phyloP scores from a whole-genome alignment of 2,888 invertebrate species.

The Xylota segnis region DNA sequence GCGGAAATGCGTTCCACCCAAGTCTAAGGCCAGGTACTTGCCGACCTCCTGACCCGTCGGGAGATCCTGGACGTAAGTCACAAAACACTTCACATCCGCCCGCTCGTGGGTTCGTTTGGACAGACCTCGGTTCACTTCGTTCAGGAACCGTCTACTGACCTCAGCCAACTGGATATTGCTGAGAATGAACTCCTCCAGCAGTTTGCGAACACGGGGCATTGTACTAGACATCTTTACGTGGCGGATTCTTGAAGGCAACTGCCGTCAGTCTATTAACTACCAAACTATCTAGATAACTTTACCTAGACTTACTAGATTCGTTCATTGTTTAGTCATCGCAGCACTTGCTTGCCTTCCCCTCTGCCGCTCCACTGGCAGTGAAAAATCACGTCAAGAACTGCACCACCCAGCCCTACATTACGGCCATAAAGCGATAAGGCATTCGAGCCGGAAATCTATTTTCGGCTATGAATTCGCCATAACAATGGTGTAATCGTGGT shows the following conservation, averaged over 20 bases:
- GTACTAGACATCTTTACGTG: conserved; percentile 84
- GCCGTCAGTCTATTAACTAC: conserved; percentile 44
- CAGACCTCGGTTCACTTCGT: conserved; percentile 92
- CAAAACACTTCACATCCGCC: conserved; percentile 95
- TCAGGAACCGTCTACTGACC: conserved; percentile 90
- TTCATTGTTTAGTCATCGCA: conserved; percentile 9
- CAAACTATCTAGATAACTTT: conserved; percentile 61
- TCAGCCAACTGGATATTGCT: conserved; percentile 91
- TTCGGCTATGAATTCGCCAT: conserved; percentile 1
- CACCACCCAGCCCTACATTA: conserved; percentile 21
- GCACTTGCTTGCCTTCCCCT: neutral
- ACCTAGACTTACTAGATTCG: conserved; percentile 19
- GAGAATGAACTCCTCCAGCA: conserved; percentile 89
- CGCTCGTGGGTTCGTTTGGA: conserved; percentile 89
- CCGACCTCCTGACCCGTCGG: conserved; percentile 97
- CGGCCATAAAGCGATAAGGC: conserved; percentile 49
- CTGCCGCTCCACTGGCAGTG: neutral
- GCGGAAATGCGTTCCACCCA: conserved; percentile 99
- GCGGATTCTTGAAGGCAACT: conserved; percentile 61
- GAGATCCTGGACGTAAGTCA: conserved; percentile 97
- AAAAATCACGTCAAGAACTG: conserved; percentile 24
- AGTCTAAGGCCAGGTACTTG: conserved; percentile 97
- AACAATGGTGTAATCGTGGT: neutral
- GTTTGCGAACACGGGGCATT: conserved; percentile 49
- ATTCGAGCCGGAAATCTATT: conserved; percentile 24